Evolutionary conservation across 2,797 vertebrate species (phyloP), one percentile per base, ranked within the genome.

Genomic region (Pangasius larnaudii): DNA sequence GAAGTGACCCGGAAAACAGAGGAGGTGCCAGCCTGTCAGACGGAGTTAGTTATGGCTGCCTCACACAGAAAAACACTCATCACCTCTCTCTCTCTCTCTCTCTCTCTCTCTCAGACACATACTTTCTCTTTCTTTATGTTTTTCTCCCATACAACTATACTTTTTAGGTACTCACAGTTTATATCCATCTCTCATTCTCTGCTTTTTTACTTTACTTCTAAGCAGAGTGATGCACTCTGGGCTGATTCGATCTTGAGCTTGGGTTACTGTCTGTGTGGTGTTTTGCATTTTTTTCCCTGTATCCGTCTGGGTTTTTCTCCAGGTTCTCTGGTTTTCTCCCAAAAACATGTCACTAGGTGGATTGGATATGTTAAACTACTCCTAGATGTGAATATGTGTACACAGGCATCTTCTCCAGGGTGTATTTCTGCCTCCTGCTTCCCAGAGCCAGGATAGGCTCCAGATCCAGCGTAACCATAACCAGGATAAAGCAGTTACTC

Each of bases 1-100:
- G 91, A 93, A 93, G 88, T 93, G 93, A 95, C 90, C 93, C 92
- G 89, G 91, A 90, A 89, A 91, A 90, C 77, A 81, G 87, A 65
- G 71, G 84, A 91, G 92, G 93, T 93, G 90, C 94, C 92, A 89
- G 82, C 81, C 90, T 93, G 93, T 93, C 94, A 93, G 84, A 89
- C 63, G 51, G 51, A 71, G 90, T 95, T 94, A 94, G 82, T 87
- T 84, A 92, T 83, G 90, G 86, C 13, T 69, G 61, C 27, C 83
- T 88, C 85, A 90, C 83, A 85, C 30, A 78, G 74, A 85, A 80
- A 83, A 79, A 71, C 67, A 91, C 7, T 88, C 39, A 46, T 82
- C 79, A 79, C 11, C 33, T 63, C 72, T 69, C 72, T 71, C 33
- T 71, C 77, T 86, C 85, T 79, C 27, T 86, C 85, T 79, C 27